Conservation (phyloP, 1,140 invertebrate genomes). For the Geopemphigus sp. region DNA sequence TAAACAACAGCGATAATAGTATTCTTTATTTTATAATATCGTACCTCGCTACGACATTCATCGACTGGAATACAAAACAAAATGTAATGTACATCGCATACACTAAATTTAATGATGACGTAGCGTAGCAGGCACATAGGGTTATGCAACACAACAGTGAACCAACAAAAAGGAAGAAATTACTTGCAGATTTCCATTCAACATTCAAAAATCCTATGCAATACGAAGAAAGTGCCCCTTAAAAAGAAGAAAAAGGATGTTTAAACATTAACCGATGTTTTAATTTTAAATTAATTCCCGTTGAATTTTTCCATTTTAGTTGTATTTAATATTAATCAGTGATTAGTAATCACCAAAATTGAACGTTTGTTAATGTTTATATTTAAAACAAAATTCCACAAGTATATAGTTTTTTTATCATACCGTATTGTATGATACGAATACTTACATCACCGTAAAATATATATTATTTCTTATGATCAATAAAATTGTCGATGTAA, state of each 20-base stretch:
- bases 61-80: neutral
- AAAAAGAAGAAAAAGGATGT: neutral
- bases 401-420: too few relatives aligned
- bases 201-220: neutral
- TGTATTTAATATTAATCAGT: too few relatives aligned
- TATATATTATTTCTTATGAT: too few relatives aligned
- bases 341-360: too few relatives aligned
- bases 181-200: neutral
- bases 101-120: slow-evolving; percentile 17
- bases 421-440: too few relatives aligned
- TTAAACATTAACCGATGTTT: neutral
- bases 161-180: neutral
- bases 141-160: neutral
- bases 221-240: slow-evolving; percentile 22
- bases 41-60: slow-evolving; percentile 26
- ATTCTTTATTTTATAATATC: too few relatives aligned
- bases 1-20: too few relatives aligned
- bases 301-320: too few relatives aligned
- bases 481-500: too few relatives aligned
- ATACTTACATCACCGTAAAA: too few relatives aligned
- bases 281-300: neutral
- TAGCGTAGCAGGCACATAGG: neutral
- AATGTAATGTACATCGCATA: slow-evolving; percentile 16
- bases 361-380: too few relatives aligned
- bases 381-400: too few relatives aligned